phyloP scores from a whole-genome alignment of 2,113 vertebrate species.

The Hiodon alosoides region DNA sequence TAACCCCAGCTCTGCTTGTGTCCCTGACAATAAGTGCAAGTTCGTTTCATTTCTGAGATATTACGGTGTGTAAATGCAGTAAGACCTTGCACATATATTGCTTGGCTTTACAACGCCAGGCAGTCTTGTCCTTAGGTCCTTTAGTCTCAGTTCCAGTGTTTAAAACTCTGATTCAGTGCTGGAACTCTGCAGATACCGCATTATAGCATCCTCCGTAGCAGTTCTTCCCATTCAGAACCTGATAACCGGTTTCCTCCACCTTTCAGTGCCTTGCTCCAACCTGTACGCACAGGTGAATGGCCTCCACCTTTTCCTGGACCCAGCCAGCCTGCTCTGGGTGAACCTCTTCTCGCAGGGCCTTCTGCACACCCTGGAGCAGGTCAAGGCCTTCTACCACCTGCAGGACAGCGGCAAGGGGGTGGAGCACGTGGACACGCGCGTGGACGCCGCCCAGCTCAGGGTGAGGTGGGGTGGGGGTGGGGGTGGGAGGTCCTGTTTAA shows the following conservation, averaged over 20 bases:
- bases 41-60: too few species aligned
- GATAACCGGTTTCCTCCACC: slow-evolving; percentile 23
- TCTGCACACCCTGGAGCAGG: slow-evolving; percentile 83
- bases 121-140: too few species aligned
- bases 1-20: not conserved
- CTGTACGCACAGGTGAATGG: slow-evolving; percentile 84
- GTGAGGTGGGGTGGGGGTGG: slow-evolving; percentile 53
- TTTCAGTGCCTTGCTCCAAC: slow-evolving; percentile 82
- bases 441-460: slow-evolving; percentile 82
- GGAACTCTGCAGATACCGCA: too few species aligned
- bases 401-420: slow-evolving; percentile 75
- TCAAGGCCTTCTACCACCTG: slow-evolving; percentile 90
- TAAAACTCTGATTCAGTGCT: too few species aligned
- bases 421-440: slow-evolving; percentile 80
- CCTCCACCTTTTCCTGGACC: slow-evolving; percentile 79
- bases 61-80: too few species aligned
- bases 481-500: too few species aligned
- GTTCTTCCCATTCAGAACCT: too few species aligned
- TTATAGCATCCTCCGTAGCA: too few species aligned
- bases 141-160: too few species aligned
- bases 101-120: too few species aligned
- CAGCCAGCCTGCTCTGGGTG: slow-evolving; percentile 69
- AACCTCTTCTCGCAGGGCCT: slow-evolving; percentile 86
- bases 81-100: too few species aligned
- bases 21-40: too few species aligned